Evolutionary conservation across 1,140 invertebrate species (phyloP).

Genomic region (Acromyrmex charruanus): DNA sequence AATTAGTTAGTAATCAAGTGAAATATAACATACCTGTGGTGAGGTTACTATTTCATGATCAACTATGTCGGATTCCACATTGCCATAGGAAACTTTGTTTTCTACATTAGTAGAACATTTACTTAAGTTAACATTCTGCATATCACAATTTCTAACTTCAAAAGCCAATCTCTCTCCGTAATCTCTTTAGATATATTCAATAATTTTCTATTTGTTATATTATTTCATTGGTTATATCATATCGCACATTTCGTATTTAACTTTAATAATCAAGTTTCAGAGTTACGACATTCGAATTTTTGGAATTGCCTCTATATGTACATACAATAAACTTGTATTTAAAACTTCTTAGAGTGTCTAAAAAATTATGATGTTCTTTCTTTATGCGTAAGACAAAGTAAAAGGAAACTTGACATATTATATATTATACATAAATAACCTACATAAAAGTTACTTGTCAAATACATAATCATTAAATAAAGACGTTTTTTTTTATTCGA

Average conservation of each 20-base stretch:
- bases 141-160: constrained; percentile 68
- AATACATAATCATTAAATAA: constrained; percentile 21
- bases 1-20: background rate
- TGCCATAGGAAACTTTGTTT: constrained; percentile 19
- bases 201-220: constrained; percentile 16
- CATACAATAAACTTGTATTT: background rate
- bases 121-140: constrained; percentile 72
- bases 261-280: background rate
- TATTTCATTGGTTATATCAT: constrained; percentile 31
- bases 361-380: constrained; percentile 11
- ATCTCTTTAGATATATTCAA: constrained; percentile 13
- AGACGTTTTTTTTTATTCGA: too few relatives aligned
- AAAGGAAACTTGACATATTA: constrained; percentile 5
- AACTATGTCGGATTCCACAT: constrained; percentile 39
- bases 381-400: background rate
- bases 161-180: constrained; percentile 16
- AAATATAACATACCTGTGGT: constrained; percentile 66
- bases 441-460: constrained; percentile 34
- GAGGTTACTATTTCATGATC: constrained; percentile 62
- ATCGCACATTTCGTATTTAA: background rate
- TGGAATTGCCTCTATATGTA: background rate
- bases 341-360: background rate
- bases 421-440: constrained; percentile 8
- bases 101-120: constrained; percentile 53
- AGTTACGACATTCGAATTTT: background rate